Conservation (phyloP, 2,888 invertebrate species). For the Himalopsyche tibetana region DNA sequence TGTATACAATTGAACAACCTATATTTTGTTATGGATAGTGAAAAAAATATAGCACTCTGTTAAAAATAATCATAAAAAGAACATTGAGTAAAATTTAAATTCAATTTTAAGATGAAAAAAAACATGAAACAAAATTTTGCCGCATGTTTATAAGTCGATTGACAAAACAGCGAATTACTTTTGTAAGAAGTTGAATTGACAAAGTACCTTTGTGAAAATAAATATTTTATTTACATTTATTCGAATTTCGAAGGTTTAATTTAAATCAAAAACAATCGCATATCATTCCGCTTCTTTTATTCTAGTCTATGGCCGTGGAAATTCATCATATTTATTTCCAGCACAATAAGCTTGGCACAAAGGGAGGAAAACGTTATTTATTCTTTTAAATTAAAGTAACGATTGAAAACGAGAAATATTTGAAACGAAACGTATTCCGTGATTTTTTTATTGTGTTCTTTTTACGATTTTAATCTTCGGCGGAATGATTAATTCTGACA, state of each 20-base stretch:
- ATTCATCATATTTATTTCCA: background rate
- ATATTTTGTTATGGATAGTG: too few species aligned
- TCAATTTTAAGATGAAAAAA: too few species aligned
- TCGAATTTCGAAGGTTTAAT: conserved; percentile 9
- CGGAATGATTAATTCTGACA: conserved; percentile 43
- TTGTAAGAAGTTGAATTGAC: too few species aligned
- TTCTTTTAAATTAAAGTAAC: conserved; percentile 36
- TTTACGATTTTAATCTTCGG: conserved; percentile 41
- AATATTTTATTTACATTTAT: background rate
- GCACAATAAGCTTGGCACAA: conserved; percentile 8
- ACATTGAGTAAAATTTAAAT: too few species aligned
- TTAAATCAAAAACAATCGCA: conserved; percentile 29
- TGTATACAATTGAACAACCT: too few species aligned
- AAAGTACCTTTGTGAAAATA: too few species aligned
- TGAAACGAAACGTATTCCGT: conserved; percentile 18
- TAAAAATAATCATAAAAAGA: too few species aligned
- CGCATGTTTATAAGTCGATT: too few species aligned
- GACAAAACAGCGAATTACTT: too few species aligned
- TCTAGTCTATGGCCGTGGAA: conserved; percentile 10
- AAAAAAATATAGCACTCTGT: too few species aligned
- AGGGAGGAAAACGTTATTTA: background rate
- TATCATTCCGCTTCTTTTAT: conserved; percentile 35
- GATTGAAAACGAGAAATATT: conserved; percentile 36
- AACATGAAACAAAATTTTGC: too few species aligned
- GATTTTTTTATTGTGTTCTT: conserved; percentile 34